phyloP scores from a whole-genome alignment of 1,140 invertebrate species.

The Episyrphus balteatus region DNA sequence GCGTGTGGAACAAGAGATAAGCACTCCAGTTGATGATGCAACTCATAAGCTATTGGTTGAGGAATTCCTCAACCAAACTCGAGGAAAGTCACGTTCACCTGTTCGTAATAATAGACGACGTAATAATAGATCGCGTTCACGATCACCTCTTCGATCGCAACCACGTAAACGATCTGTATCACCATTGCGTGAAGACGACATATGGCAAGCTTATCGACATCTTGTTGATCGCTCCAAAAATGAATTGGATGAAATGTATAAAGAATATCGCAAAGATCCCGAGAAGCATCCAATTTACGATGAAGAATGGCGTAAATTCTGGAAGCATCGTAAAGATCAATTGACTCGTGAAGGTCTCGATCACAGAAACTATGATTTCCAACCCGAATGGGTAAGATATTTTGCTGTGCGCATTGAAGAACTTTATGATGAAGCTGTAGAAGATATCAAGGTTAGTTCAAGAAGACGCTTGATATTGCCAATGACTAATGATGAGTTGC shows the following conservation, averaged over 20 bases:
- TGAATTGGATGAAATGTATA: constrained; percentile 18
- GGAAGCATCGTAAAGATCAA: constrained; percentile 39
- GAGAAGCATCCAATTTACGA: constrained; percentile 73
- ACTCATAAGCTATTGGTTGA: constrained; percentile 28
- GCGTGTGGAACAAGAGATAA: too few species aligned
- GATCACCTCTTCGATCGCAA: constrained; percentile 5
- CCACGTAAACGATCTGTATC: constrained; percentile 20
- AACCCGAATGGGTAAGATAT: constrained; percentile 71
- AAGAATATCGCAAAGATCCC: constrained; percentile 43
- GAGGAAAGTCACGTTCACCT: constrained; percentile 12
- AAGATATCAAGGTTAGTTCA: constrained; percentile 33
- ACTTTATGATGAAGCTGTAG: constrained; percentile 47
- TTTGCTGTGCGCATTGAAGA: constrained; percentile 68
- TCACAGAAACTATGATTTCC: constrained; percentile 64
- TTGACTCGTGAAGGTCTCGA: constrained; percentile 46
- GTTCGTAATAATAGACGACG: constrained; percentile 9
- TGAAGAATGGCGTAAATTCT: constrained; percentile 75
- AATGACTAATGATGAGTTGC: constrained; percentile 18
- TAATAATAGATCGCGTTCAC: neutral
- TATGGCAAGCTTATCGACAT: constrained; percentile 29
- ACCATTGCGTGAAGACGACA: constrained; percentile 19
- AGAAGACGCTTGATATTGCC: constrained; percentile 22
- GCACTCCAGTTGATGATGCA: constrained; percentile 18
- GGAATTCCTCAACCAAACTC: constrained; percentile 18
- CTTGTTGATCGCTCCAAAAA: constrained; percentile 23